These are phyloP conservation scores for Heliconius melpomene DNA, from an alignment of 1,140 invertebrate species.

Conservation along the genomic window DNA sequence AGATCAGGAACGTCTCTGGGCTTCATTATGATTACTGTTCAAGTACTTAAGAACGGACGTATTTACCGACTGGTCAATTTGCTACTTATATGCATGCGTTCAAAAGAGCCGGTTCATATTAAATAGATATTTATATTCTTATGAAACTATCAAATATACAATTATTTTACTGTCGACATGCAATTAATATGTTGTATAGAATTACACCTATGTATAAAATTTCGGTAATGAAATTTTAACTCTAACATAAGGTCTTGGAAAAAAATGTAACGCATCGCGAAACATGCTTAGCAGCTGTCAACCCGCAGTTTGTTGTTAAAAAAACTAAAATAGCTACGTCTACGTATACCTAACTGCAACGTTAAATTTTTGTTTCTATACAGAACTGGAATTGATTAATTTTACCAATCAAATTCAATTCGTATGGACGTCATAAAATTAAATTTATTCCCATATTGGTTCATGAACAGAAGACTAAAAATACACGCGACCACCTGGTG, in stretches of 20 bases:
- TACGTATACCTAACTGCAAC: not conserved
- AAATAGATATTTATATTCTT: not conserved
- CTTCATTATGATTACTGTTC: conserved; percentile 44
- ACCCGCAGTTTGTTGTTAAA: conserved; percentile 17
- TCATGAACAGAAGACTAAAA: conserved; percentile 66
- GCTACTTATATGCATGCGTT: not conserved
- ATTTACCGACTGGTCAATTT: conserved; percentile 7
- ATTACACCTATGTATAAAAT: conserved; percentile 55
- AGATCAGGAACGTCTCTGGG: conserved; percentile 47
- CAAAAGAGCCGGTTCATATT: not conserved
- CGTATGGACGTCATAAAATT: conserved; percentile 71
- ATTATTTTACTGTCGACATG: not conserved
- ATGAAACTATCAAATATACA: not conserved
- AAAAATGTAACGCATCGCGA: conserved; percentile 73
- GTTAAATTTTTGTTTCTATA: not conserved
- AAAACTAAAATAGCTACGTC: not conserved
- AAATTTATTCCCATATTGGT: conserved; percentile 70
- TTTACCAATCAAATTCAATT: conserved; percentile 61
- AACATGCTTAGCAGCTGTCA: conserved; percentile 68
- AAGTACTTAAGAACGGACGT: conserved; percentile 30
- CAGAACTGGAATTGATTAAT: conserved; percentile 38
- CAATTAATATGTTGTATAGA: conserved; percentile 29
- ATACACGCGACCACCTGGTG: conserved; percentile 75
- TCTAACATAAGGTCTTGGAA: conserved; percentile 55
- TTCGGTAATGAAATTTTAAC: conserved; percentile 72